phyloP scores from a whole-genome alignment of 2,113 vertebrate species.

The Microcebus jonahi region DNA sequence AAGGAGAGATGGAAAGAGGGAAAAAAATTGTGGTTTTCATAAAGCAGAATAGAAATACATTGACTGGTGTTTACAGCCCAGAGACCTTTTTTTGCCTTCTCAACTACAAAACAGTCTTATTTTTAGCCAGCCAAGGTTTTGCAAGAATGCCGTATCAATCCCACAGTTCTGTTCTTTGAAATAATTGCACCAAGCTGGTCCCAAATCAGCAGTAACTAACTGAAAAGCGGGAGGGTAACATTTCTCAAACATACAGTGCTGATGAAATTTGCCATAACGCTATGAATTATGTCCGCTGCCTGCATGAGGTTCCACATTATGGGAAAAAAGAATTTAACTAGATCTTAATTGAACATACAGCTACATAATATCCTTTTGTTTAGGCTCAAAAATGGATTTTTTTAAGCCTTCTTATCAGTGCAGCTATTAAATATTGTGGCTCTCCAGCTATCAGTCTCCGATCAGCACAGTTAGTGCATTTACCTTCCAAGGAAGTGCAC shows the following conservation, averaged over 20 bases:
- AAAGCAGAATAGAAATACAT: conserved; percentile 85
- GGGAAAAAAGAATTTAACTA: conserved; percentile 71
- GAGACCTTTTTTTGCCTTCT: conserved; percentile 64
- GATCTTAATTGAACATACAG: conserved; percentile 81
- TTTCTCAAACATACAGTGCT: conserved; percentile 77
- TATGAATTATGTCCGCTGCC: conserved; percentile 81
- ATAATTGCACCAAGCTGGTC: conserved; percentile 83
- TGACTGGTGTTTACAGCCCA: conserved; percentile 85
- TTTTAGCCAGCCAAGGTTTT: conserved; percentile 85
- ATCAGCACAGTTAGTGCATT: conserved; percentile 89
- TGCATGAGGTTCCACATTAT: conserved; percentile 68
- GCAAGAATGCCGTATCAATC: conserved; percentile 83
- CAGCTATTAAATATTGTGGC: conserved; percentile 89
- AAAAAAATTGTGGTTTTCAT: conserved; percentile 86
- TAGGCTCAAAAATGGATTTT: conserved; percentile 80
- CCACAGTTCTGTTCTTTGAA: conserved; percentile 84
- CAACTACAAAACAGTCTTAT: conserved; percentile 85
- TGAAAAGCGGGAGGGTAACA: conserved; percentile 81
- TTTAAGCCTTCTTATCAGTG: conserved; percentile 86
- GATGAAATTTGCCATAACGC: conserved; percentile 83
- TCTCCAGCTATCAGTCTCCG: conserved; percentile 89
- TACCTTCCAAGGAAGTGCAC: conserved; percentile 90
- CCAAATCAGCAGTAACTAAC: conserved; percentile 83
- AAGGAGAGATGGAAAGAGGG: conserved; percentile 69
- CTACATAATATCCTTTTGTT: conserved; percentile 85